These are phyloP conservation scores for Fregata magnificens DNA, from an alignment of 2,113 vertebrate species.

Conservation along the genomic window DNA sequence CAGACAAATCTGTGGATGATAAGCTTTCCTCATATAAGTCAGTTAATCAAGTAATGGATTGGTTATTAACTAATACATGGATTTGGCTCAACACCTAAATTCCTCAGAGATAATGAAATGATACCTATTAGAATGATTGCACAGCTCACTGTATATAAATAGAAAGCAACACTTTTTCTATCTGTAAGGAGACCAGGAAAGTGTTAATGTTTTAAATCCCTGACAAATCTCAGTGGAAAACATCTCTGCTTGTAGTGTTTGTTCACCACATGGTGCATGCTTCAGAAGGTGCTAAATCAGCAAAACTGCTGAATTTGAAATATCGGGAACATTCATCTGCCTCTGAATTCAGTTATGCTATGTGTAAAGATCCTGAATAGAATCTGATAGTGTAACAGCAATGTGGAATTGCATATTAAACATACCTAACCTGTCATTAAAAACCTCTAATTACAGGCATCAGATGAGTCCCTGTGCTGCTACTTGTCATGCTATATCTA, in stretches of 20 bases:
- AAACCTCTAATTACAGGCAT: slow-evolving; percentile 54
- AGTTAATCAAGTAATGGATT: slow-evolving; percentile 46
- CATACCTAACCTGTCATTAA: slow-evolving; percentile 57
- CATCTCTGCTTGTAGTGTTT: slow-evolving; percentile 38
- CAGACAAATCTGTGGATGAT: slow-evolving; percentile 41
- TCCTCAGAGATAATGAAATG: slow-evolving; percentile 5
- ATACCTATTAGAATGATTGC: slow-evolving; percentile 43
- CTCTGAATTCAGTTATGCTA: slow-evolving; percentile 16
- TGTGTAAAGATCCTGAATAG: not conserved
- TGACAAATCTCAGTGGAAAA: slow-evolving; percentile 41
- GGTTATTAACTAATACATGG: slow-evolving; percentile 41
- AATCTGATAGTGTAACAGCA: slow-evolving; percentile 11
- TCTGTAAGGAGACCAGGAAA: not conserved
- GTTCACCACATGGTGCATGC: slow-evolving; percentile 22
- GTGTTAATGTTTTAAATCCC: slow-evolving; percentile 21
- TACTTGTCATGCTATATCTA: slow-evolving; percentile 25
- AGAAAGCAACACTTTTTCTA: not conserved
- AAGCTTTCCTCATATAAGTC: slow-evolving; percentile 21
- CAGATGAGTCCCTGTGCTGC: slow-evolving; percentile 12
- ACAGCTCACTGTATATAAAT: not conserved
- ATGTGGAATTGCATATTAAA: slow-evolving; percentile 53
- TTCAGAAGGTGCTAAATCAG: slow-evolving; percentile 53
- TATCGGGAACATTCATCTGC: not conserved
- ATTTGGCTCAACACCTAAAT: not conserved
- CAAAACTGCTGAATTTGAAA: slow-evolving; percentile 53